Evolutionary conservation across 2,113 vertebrate genomes (phyloP).

Genomic region (Brachyhypopomus gauderio): DNA sequence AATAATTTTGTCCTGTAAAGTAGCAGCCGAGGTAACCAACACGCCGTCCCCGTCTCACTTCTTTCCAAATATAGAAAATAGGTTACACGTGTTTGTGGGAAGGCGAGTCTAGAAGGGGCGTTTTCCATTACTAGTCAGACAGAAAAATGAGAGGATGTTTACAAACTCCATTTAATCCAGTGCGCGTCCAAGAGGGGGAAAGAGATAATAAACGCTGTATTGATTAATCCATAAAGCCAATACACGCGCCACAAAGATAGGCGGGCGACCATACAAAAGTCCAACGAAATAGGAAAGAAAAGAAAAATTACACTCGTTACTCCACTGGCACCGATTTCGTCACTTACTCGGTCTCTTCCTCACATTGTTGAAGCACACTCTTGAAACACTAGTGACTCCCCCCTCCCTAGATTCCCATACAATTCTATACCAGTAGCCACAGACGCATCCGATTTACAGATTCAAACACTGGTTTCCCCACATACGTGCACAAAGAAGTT

Average conservation of each 20-base stretch:
- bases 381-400: too few species aligned
- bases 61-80: constrained; percentile 33
- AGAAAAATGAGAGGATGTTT: constrained; percentile 72
- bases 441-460: too few species aligned
- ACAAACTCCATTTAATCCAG: constrained; percentile 69
- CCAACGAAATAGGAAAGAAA: constrained; percentile 42
- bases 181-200: constrained; percentile 57
- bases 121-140: constrained; percentile 67
- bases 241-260: constrained; percentile 48
- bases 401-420: too few species aligned
- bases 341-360: neutral
- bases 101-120: constrained; percentile 26
- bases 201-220: constrained; percentile 72
- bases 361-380: neutral
- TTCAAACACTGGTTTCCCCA: too few species aligned
- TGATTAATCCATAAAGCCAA: constrained; percentile 74
- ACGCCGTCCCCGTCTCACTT: neutral
- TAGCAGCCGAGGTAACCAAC: neutral
- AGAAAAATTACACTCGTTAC: constrained; percentile 39
- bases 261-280: constrained; percentile 51
- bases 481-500: neutral
- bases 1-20: constrained; percentile 45
- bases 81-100: neutral
- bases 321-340: neutral
- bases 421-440: too few species aligned